Evolutionary conservation across 1,140 invertebrate genomes (phyloP).

Genomic region (Conus ventricosus): DNA sequence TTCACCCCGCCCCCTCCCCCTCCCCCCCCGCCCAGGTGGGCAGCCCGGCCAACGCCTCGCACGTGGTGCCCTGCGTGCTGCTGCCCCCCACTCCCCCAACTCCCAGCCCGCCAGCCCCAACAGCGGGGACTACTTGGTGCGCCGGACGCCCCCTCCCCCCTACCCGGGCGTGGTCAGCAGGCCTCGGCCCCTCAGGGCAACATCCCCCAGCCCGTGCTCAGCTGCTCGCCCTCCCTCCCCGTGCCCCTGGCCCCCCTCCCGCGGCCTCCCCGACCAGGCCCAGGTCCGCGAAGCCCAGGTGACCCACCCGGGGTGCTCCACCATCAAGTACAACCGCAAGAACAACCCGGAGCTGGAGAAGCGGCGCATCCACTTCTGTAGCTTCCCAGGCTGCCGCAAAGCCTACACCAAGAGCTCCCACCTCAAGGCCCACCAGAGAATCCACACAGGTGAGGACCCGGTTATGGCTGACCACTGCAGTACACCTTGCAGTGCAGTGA

Average conservation of each 20-base stretch:
- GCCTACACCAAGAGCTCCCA: slow-evolving; percentile 98
- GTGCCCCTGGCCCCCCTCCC: slow-evolving; percentile 41
- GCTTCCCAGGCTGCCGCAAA: slow-evolving; percentile 94
- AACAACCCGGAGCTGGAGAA: slow-evolving; percentile 98
- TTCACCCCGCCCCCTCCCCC: slow-evolving; percentile 25
- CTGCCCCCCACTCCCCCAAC: slow-evolving; percentile 68
- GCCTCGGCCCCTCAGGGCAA: slow-evolving; percentile 40
- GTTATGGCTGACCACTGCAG: neutral
- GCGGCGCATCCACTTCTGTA: slow-evolving; percentile 94
- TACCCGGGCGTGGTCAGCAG: slow-evolving; percentile 61
- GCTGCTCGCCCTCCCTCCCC: slow-evolving; percentile 44
- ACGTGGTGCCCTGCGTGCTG: slow-evolving; percentile 61
- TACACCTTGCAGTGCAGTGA: no score
- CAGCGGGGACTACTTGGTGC: slow-evolving; percentile 52
- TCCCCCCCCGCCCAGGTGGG: neutral
- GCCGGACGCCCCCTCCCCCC: slow-evolving; percentile 68
- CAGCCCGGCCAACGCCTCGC: slow-evolving; percentile 46
- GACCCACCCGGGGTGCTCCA: slow-evolving; percentile 74
- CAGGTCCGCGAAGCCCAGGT: slow-evolving; percentile 54
- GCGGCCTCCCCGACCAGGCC: slow-evolving; percentile 22
- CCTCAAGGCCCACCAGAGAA: slow-evolving; percentile 94
- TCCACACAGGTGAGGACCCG: slow-evolving; percentile 84
- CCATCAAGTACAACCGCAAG: slow-evolving; percentile 87
- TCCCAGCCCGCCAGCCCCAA: slow-evolving; percentile 69
- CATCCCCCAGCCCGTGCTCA: slow-evolving; percentile 48